Percentiles rank a stretch among this genome's conserved stretches.
These are phyloP conservation scores for Takifugu rubripes DNA, from an alignment of 2,797 vertebrate species.

Conservation along the genomic window DNA sequence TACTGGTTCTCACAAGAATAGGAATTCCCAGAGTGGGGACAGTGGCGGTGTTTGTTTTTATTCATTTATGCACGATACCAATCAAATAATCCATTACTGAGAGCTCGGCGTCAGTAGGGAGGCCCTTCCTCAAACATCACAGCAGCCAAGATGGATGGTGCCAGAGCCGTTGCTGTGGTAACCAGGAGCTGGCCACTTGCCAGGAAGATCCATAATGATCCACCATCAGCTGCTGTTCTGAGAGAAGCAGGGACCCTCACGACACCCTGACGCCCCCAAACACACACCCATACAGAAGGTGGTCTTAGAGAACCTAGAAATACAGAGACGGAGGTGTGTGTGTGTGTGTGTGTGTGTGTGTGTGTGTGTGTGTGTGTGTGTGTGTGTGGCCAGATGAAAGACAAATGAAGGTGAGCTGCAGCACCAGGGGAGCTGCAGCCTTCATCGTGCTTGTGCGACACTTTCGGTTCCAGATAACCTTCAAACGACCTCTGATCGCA, in stretches of 20 bases:
- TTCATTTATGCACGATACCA: conserved; percentile 63
- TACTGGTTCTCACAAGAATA: neutral
- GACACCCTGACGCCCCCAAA: conserved; percentile 15
- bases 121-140: conserved; percentile 60
- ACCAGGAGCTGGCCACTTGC: conserved; percentile 72
- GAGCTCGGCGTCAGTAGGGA: conserved; percentile 58
- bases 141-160: conserved; percentile 60
- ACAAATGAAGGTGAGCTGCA: conserved; percentile 52
- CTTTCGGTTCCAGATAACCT: conserved; percentile 49
- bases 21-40: neutral
- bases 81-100: conserved; percentile 67
- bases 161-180: conserved; percentile 71
- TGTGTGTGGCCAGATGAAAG: conserved; percentile 38
- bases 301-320: conserved; percentile 16
- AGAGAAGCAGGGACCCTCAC: conserved; percentile 38
- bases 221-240: conserved; percentile 67
- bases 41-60: conserved; percentile 38
- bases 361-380: conserved; percentile 1
- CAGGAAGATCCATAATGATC: conserved; percentile 74
- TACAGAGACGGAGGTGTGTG: neutral
- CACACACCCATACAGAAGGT: conserved; percentile 15
- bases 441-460: conserved; percentile 48
- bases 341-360: conserved; percentile 7
- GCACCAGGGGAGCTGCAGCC: conserved; percentile 44
- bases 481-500: conserved; percentile 41